Percentiles rank a stretch among this genome's conserved stretches.
Evolutionary conservation across 2,113 vertebrate genomes (phyloP).

Genomic region (Lichenostomus cassidix): DNA sequence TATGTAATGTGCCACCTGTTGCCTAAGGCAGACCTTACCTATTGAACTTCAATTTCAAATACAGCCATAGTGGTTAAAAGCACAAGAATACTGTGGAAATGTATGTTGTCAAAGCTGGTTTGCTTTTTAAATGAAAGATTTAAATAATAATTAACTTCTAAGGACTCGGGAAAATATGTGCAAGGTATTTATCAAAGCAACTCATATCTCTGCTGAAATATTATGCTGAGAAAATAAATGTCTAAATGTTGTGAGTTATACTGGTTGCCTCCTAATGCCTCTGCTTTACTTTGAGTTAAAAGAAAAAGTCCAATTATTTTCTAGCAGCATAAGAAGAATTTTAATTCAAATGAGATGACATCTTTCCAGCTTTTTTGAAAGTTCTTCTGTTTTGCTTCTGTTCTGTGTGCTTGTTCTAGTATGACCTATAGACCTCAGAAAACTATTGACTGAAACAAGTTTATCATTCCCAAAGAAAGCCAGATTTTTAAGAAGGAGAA

Average conservation of each 20-base stretch:
- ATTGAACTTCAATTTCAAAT: background rate
- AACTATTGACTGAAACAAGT: background rate
- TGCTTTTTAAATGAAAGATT: background rate
- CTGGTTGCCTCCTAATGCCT: background rate
- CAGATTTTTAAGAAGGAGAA: background rate
- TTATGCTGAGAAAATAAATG: background rate
- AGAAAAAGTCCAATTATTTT: background rate
- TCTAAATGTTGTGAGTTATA: background rate
- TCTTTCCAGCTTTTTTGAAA: background rate
- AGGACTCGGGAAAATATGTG: background rate
- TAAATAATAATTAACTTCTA: background rate
- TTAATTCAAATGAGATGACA: rapidly evolving
- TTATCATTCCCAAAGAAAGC: background rate
- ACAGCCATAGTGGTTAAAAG: background rate
- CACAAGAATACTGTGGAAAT: background rate
- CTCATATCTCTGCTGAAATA: background rate
- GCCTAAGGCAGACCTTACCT: background rate
- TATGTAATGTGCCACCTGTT: background rate
- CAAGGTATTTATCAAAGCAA: background rate
- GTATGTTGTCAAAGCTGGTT: background rate
- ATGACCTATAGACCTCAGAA: background rate
- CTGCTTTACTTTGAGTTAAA: background rate
- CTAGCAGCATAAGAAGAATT: background rate
- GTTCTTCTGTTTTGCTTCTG: background rate
- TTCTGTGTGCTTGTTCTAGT: background rate